A percentile compares a stretch with the other conserved stretches of the same genome.
Conservation (phyloP, 2,113 vertebrate genomes). For the Solea senegalensis region DNA sequence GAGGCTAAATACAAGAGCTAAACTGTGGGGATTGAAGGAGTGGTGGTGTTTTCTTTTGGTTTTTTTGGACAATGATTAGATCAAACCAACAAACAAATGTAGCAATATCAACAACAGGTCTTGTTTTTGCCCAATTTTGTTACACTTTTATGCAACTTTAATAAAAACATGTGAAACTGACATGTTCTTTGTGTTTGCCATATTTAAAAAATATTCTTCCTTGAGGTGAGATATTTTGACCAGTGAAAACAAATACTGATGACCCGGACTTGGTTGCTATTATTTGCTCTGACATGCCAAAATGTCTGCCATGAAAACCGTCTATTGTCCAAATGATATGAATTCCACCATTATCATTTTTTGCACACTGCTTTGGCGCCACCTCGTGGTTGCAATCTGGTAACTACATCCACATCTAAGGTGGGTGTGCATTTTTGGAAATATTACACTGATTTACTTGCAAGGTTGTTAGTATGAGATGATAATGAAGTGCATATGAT, state of each 20-base stretch:
- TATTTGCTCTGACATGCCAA: background rate
- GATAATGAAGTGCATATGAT: too few relatives aligned
- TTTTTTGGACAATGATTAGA: constrained; percentile 67
- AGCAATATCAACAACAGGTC: constrained; percentile 83
- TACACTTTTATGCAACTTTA: constrained; percentile 88
- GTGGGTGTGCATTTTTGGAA: too few relatives aligned
- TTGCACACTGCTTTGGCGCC: constrained; percentile 3
- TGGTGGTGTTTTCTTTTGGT: constrained; percentile 7
- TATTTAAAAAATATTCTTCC: background rate
- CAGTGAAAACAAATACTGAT: too few relatives aligned
- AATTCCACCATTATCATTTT: constrained; percentile 9
- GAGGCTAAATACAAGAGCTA: constrained; percentile 66
- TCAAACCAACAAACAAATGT: constrained; percentile 76
- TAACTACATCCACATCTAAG: background rate
- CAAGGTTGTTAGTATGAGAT: too few relatives aligned
- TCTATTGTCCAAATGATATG: constrained; percentile 11
- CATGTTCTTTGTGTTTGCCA: constrained; percentile 1
- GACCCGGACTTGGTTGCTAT: too few relatives aligned
- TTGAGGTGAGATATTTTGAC: too few relatives aligned
- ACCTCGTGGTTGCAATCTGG: constrained; percentile 25
- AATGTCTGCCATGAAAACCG: constrained; percentile 28
- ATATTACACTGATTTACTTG: too few relatives aligned
- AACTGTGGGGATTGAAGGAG: constrained; percentile 50
- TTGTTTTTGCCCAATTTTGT: constrained; percentile 83
- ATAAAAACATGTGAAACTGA: constrained; percentile 81